phyloP scores from a whole-genome alignment of 2,888 invertebrate genomes.

The Ophion obscuratus region DNA sequence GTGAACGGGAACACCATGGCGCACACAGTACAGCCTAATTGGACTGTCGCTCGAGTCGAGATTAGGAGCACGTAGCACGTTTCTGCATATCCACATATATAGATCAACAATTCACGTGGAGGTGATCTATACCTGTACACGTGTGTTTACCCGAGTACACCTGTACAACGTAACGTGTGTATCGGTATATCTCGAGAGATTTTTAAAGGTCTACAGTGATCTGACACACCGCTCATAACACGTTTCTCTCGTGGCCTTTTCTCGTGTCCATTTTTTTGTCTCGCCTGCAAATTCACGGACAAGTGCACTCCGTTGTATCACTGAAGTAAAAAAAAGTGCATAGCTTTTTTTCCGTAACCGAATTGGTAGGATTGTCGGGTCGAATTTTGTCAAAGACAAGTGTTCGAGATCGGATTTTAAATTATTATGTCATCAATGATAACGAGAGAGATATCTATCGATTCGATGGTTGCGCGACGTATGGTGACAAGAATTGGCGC shows the following conservation, averaged over 20 bases:
- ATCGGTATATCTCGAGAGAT: slow-evolving; percentile 37
- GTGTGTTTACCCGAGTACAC: neutral
- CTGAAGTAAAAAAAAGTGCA: slow-evolving; percentile 7
- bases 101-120: neutral
- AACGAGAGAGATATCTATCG: neutral
- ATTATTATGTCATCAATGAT: neutral
- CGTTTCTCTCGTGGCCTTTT: slow-evolving; percentile 47
- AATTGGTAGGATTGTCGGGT: no score
- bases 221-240: slow-evolving; percentile 53
- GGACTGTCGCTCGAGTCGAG: slow-evolving; percentile 70
- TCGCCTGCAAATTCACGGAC: slow-evolving; percentile 45
- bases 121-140: neutral
- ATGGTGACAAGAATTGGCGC: neutral
- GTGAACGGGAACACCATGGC: slow-evolving; percentile 66
- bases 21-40: slow-evolving; percentile 66
- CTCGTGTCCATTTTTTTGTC: slow-evolving; percentile 22
- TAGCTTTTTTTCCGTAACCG: neutral
- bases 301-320: slow-evolving; percentile 31
- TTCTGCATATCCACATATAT: slow-evolving; percentile 41
- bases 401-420: neutral
- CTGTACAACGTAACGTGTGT: neutral
- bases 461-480: neutral
- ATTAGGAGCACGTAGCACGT: slow-evolving; percentile 64
- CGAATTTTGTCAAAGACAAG: no score
- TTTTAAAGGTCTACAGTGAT: slow-evolving; percentile 25